Percentiles rank a stretch among this genome's conserved stretches.
Conservation (phyloP, 23 tunicate genomes). For the Oikopleura albicans region DNA sequence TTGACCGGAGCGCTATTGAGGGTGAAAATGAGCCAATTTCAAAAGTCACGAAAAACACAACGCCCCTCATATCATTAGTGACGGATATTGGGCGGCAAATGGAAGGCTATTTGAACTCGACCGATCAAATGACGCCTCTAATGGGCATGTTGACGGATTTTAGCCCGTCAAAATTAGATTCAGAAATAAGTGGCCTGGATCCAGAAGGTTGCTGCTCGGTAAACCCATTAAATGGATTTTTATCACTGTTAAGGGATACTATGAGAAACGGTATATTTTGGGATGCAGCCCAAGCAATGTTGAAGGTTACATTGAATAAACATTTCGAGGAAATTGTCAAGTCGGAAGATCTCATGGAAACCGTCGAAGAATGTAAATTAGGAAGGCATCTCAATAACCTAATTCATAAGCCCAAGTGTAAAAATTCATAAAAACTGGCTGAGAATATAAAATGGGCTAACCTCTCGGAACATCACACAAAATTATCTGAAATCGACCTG, state of each 20-base stretch:
- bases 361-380: neutral
- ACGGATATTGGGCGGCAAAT: neutral
- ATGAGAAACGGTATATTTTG: conserved; percentile 33
- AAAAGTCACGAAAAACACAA: neutral
- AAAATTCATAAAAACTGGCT: too few species aligned
- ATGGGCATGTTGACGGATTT: conserved; percentile 19
- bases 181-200: conserved; percentile 32
- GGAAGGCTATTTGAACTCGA: neutral
- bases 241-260: conserved; percentile 25
- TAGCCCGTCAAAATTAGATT: conserved; percentile 23
- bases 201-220: conserved; percentile 48
- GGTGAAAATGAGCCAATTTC: neutral
- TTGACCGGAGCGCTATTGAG: conserved; percentile 20
- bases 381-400: neutral
- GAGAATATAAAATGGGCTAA: too few species aligned
- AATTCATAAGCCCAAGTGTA: too few species aligned
- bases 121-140: neutral
- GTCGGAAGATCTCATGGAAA: neutral
- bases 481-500: too few species aligned
- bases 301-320: conserved; percentile 31
- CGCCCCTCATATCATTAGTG: neutral
- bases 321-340: conserved; percentile 28
- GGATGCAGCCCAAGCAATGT: conserved; percentile 52
- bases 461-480: too few species aligned
- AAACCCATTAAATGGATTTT: conserved; percentile 26